These are phyloP conservation scores for Xiphophorus hellerii DNA, from an alignment of 2,113 vertebrate genomes.

Conservation along the genomic window DNA sequence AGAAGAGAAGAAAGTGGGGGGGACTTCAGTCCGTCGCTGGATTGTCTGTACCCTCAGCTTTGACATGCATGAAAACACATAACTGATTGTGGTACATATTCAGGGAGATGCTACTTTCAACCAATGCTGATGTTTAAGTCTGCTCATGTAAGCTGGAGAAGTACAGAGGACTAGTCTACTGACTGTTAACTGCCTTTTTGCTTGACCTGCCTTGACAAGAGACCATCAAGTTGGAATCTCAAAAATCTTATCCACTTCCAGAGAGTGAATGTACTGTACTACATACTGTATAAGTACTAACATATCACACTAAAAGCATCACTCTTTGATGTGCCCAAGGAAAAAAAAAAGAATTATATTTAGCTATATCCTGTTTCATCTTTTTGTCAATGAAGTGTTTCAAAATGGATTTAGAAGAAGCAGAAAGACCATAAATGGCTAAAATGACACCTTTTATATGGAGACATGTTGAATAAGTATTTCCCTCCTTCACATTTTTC, in stretches of 20 bases:
- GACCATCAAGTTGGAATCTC: neutral
- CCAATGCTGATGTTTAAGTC: conserved; percentile 17
- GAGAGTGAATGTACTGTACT: neutral
- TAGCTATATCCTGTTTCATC: too few relatives aligned
- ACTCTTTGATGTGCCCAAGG: too few relatives aligned
- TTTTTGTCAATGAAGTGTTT: too few relatives aligned
- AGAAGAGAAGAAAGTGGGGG: neutral
- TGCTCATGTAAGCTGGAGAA: conserved; percentile 17
- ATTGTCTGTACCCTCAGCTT: neutral
- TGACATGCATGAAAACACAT: conserved; percentile 27
- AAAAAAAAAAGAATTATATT: too few relatives aligned
- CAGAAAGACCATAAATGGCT: too few relatives aligned
- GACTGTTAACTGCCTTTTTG: neutral
- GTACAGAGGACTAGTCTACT: neutral
- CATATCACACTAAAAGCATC: too few relatives aligned
- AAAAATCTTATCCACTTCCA: neutral
- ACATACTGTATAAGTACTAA: neutral
- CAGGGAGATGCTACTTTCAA: conserved; percentile 26
- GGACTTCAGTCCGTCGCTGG: neutral
- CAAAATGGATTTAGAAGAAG: too few relatives aligned
- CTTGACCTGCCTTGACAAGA: neutral
- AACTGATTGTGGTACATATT: conserved; percentile 19
- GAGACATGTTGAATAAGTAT: too few relatives aligned
- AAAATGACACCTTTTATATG: too few relatives aligned
- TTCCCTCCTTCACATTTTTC: too few relatives aligned